A percentile compares a stretch with the other conserved stretches of the same genome.
phyloP scores from a whole-genome alignment of 2,797 vertebrate species.

The Enteromius fasciolatus region DNA sequence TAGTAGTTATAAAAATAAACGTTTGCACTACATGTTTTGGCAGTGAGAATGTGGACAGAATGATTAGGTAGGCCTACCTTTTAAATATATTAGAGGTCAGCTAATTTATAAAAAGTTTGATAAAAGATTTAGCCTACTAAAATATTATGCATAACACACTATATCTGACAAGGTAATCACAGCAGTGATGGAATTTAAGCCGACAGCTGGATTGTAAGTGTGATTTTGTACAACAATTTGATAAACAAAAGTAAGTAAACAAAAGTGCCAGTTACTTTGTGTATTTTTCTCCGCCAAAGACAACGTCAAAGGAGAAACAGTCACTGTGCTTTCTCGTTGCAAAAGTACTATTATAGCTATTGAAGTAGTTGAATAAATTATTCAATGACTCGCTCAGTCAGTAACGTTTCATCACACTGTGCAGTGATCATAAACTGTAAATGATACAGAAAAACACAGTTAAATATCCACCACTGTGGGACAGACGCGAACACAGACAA shows the following conservation, averaged over 20 bases:
- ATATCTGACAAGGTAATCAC: background rate
- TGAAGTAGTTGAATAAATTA: background rate
- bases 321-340: background rate
- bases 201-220: background rate
- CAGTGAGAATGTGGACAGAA: background rate
- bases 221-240: background rate
- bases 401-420: background rate
- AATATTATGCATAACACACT: background rate
- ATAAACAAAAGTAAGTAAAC: background rate
- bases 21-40: background rate
- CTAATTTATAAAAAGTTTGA: background rate
- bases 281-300: background rate
- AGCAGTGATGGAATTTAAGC: background rate
- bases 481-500: background rate
- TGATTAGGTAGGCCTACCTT: background rate
- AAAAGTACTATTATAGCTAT: background rate
- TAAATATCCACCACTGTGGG: background rate
- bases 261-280: background rate
- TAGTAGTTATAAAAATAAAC: background rate
- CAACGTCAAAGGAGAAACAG: background rate
- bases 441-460: background rate
- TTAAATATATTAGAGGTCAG: background rate
- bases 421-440: too few species aligned
- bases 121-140: background rate
- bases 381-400: background rate